Percentiles rank a stretch among this genome's conserved stretches.
Conservation (phyloP, 2,888 invertebrate species). For the Selenia dentaria region DNA sequence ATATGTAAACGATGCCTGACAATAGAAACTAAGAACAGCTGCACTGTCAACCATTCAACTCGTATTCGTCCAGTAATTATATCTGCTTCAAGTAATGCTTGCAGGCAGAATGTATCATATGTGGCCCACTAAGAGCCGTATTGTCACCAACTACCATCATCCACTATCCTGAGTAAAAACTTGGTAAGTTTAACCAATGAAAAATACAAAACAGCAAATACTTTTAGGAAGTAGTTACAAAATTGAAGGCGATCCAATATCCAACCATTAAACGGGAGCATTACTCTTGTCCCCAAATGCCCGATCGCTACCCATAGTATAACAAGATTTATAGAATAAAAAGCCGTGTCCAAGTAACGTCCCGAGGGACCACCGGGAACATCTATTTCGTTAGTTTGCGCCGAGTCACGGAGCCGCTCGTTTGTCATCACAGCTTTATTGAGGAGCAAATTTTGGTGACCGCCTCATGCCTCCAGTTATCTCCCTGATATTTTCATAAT, state of each 20-base stretch:
- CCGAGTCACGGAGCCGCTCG: constrained; percentile 61
- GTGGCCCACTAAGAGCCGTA: no score
- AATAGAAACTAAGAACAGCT: no score
- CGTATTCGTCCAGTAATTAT: no score
- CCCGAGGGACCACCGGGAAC: constrained; percentile 43
- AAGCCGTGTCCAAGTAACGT: constrained; percentile 41
- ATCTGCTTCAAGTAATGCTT: no score
- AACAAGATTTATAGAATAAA: constrained; percentile 47
- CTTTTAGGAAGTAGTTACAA: background rate
- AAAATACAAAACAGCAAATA: no score
- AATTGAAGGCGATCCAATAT: background rate
- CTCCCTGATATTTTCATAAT: constrained; percentile 66
- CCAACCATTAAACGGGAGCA: constrained; percentile 13
- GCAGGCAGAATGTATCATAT: no score
- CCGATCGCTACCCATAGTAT: constrained; percentile 32
- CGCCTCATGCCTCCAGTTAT: constrained; percentile 55
- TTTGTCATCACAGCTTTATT: constrained; percentile 68
- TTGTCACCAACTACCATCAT: no score
- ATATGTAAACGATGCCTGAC: no score
- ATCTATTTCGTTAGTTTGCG: constrained; percentile 62
- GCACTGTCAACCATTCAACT: no score
- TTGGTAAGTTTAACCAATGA: no score
- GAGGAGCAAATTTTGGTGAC: constrained; percentile 62
- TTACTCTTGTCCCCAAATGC: constrained; percentile 17
- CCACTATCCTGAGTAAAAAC: no score